A percentile compares a stretch with the other conserved stretches of the same genome.
These are phyloP conservation scores for Habropoda laboriosa DNA, from an alignment of 1,140 invertebrate genomes.

Conservation along the genomic window DNA sequence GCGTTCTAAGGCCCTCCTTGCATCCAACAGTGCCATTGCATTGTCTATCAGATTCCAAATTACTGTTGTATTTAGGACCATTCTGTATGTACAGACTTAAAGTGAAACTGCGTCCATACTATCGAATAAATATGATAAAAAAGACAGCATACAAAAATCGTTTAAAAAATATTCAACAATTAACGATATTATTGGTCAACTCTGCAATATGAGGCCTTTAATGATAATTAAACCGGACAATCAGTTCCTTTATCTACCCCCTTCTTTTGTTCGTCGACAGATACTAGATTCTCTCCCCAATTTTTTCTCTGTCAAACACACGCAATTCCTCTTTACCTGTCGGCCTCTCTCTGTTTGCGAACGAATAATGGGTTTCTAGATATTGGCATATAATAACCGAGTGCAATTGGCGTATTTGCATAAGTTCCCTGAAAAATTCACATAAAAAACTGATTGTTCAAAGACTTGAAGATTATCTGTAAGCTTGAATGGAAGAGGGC, in stretches of 20 bases:
- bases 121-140: no score
- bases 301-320: constrained; percentile 41
- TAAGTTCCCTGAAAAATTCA: not conserved
- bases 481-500: not conserved
- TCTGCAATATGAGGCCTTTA: not conserved
- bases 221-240: constrained; percentile 46
- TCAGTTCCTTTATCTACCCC: not conserved
- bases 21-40: no score
- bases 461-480: not conserved
- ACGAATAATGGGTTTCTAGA: constrained; percentile 41
- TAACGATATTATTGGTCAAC: not conserved
- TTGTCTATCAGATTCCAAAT: no score
- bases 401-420: constrained; percentile 3
- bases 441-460: not conserved
- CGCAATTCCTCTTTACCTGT: constrained; percentile 7
- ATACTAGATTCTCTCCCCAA: constrained; percentile 25
- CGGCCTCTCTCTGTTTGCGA: not conserved
- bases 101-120: no score
- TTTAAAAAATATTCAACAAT: no score
- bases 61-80: no score
- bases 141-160: no score
- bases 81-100: no score
- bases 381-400: constrained; percentile 29
- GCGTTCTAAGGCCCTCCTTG: no score
- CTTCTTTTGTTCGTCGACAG: not conserved